These are phyloP conservation scores for Meliscaeva auricollis DNA, from an alignment of 2,888 invertebrate genomes.

Conservation along the genomic window DNA sequence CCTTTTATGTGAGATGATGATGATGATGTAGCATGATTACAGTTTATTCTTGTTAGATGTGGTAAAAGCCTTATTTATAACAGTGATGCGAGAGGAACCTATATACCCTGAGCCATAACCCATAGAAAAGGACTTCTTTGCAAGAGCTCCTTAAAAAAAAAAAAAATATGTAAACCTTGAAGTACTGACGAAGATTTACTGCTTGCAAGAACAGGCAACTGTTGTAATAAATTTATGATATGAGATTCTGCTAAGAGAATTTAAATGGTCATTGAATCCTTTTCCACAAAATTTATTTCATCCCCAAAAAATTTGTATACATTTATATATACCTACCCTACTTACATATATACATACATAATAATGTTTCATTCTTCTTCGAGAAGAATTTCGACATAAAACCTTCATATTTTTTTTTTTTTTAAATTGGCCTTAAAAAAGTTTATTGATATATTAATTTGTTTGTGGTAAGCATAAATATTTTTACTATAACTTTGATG, in stretches of 20 bases:
- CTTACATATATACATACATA: no score
- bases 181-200: slow-evolving; percentile 47
- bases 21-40: slow-evolving; percentile 62
- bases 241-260: slow-evolving; percentile 23
- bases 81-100: background rate
- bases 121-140: slow-evolving; percentile 6
- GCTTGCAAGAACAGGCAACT: slow-evolving; percentile 29
- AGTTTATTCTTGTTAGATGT: slow-evolving; percentile 62
- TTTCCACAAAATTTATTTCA: slow-evolving; percentile 35
- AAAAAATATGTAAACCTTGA: slow-evolving; percentile 21
- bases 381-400: background rate
- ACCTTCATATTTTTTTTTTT: background rate
- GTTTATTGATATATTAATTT: background rate
- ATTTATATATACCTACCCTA: background rate
- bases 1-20: slow-evolving; percentile 40
- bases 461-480: background rate
- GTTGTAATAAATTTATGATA: slow-evolving; percentile 56
- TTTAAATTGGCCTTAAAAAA: background rate
- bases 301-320: slow-evolving; percentile 18
- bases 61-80: slow-evolving; percentile 43
- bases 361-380: background rate
- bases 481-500: background rate
- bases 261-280: slow-evolving; percentile 54
- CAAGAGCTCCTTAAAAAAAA: slow-evolving; percentile 1
- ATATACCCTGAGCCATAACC: background rate